phyloP scores from a whole-genome alignment of 2,888 invertebrate genomes.

The Syrista parreyssii region DNA sequence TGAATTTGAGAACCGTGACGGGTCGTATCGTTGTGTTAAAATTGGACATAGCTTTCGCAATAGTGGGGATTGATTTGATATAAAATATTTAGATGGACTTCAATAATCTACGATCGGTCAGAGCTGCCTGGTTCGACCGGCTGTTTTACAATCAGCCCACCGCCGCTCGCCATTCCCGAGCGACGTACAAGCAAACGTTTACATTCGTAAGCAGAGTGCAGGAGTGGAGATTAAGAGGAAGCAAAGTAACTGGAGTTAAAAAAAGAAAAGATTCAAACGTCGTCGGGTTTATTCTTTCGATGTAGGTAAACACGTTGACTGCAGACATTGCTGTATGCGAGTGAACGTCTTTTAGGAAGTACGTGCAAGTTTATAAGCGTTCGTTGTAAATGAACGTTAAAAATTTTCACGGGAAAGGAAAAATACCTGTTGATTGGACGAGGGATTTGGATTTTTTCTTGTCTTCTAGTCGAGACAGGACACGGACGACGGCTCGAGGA shows the following conservation, averaged over 20 bases:
- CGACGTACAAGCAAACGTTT: neutral
- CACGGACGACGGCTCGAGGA: neutral
- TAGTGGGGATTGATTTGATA: neutral
- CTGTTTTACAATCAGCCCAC: neutral
- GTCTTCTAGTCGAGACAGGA: neutral
- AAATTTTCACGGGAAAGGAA: conserved; percentile 9
- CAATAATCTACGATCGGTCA: neutral
- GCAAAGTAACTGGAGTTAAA: neutral
- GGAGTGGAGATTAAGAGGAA: neutral
- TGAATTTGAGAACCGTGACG: neutral
- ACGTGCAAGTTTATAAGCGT: neutral
- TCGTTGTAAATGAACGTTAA: neutral
- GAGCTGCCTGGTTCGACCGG: neutral
- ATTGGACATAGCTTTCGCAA: neutral
- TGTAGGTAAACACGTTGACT: neutral
- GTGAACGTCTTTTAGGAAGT: neutral
- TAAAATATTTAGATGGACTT: neutral
- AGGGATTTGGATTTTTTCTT: neutral
- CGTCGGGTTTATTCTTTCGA: neutral
- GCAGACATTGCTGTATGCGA: neutral
- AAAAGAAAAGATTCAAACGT: neutral
- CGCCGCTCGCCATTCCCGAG: neutral
- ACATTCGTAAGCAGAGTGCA: neutral
- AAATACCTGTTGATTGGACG: conserved; percentile 29
- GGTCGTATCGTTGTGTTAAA: neutral